Evolutionary conservation across 2,797 vertebrate species (phyloP).

Genomic region (Staurois parvus): DNA sequence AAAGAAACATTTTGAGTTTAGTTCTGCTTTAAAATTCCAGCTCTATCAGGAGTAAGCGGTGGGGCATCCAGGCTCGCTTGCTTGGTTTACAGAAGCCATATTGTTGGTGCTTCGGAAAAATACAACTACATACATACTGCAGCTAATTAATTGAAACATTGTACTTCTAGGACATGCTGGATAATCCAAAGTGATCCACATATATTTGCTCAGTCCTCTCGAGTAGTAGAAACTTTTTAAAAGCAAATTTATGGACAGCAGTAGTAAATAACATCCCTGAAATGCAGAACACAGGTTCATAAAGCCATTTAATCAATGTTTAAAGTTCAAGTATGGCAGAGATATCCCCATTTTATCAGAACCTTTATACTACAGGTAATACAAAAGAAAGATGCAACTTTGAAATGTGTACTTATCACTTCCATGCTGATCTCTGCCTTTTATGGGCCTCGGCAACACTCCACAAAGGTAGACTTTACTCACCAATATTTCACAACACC

Average conservation of each 20-base stretch:
- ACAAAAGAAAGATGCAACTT: background rate
- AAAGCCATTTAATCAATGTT: background rate
- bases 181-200: background rate
- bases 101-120: background rate
- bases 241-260: background rate
- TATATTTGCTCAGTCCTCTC: background rate
- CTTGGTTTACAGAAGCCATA: background rate
- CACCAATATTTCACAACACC: background rate
- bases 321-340: constrained; percentile 16
- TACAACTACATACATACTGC: background rate
- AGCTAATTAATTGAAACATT: no score
- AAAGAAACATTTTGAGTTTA: no score
- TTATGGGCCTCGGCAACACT: background rate
- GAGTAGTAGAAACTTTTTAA: background rate
- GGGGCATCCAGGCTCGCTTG: background rate
- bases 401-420: background rate
- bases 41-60: background rate
- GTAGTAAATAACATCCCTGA: no score
- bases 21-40: background rate
- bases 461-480: background rate
- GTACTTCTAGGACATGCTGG: no score
- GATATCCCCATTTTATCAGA: constrained; percentile 44
- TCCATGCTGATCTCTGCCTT: background rate
- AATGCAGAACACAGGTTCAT: background rate
- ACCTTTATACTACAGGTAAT: constrained; percentile 11